phyloP scores from a whole-genome alignment of 2,888 invertebrate genomes.

The Ischnus inquisitorius region DNA sequence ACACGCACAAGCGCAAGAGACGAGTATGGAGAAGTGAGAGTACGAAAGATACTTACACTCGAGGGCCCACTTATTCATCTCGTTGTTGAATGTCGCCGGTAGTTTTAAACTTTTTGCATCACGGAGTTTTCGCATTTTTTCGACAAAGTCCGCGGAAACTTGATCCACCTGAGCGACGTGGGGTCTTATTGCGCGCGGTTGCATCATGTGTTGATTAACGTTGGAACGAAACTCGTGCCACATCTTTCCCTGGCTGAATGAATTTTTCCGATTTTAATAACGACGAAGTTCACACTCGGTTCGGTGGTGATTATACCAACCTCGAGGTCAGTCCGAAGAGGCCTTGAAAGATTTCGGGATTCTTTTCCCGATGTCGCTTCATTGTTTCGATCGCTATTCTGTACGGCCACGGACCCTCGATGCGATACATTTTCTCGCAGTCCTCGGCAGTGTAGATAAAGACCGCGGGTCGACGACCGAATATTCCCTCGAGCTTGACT shows the following conservation, averaged over 20 bases:
- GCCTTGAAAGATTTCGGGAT: conserved; percentile 83
- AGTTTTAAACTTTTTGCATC: conserved; percentile 87
- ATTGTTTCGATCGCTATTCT: conserved; percentile 83
- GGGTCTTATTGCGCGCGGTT: conserved; percentile 92
- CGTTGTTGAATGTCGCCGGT: conserved; percentile 90
- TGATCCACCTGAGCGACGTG: conserved; percentile 91
- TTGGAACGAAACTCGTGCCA: conserved; percentile 95
- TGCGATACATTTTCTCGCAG: conserved; percentile 83
- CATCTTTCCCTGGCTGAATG: conserved; percentile 92
- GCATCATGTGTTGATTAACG: conserved; percentile 93
- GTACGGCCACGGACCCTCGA: conserved; percentile 85
- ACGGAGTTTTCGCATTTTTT: conserved; percentile 86
- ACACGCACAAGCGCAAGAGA: not conserved
- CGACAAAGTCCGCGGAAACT: conserved; percentile 92
- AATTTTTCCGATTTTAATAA: conserved; percentile 43
- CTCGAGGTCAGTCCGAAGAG: conserved; percentile 76
- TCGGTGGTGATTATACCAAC: too few species aligned
- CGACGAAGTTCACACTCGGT: too few species aligned
- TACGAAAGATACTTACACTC: conserved; percentile 91
- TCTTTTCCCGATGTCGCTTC: conserved; percentile 82
- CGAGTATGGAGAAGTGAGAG: not conserved
- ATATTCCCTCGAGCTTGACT: conserved; percentile 84
- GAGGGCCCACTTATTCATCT: conserved; percentile 93
- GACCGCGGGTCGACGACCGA: conserved; percentile 72
- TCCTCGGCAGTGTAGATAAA: conserved; percentile 78